Base-by-base conservation (phyloP, 2,797 vertebrate species). In the Bradypus variegatus region DNA sequence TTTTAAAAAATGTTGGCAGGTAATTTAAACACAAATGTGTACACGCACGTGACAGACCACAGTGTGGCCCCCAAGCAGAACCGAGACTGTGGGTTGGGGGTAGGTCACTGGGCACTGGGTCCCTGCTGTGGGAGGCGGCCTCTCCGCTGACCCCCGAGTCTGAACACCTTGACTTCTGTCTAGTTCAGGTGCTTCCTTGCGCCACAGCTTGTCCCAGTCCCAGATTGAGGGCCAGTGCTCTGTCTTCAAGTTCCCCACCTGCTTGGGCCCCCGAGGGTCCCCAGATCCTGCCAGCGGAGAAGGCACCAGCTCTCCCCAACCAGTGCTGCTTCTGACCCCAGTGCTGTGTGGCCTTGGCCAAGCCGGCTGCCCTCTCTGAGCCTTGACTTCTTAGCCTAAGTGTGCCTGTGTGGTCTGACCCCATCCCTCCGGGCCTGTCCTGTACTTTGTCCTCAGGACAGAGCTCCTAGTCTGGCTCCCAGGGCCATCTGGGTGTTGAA, bases 11-110 rank as follows among this genome's bases (percentile, higher is more conserved):
- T 36, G 8, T 78, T 76, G n/a, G 80, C 31, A 73, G 21, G 41
- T 60, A 79, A 64, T 88, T 62, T 38, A 50, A 85, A 50, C 60
- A 25, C 27, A 21, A 45, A 45, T 45, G 41, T 8, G 41, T 45
- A 45, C 41, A 45, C 41, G 8, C 41, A 83, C 23, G 25, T 19
- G 5, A 38, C 12, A 72, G 25, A 70, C 2, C 5, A 18, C 16
- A 29, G 5, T 6, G 8, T 73, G 85, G 38, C 70, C 14, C 87
- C 67, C 19, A 8, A 45, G 48, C 67, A 65, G 70, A 72, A 41
- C 62, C 18, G 70, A 76, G 55, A 86, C 67, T 92, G 31, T 88
- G 83, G 95, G 72, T 67, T 94, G 91, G 64, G 90, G 82, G 86
- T 60, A 83, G 84, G 23, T 45, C 12, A 38, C 80, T 48, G 1